Base-by-base conservation (phyloP, 2,113 vertebrate species). In the Pluvianellus socialis region DNA sequence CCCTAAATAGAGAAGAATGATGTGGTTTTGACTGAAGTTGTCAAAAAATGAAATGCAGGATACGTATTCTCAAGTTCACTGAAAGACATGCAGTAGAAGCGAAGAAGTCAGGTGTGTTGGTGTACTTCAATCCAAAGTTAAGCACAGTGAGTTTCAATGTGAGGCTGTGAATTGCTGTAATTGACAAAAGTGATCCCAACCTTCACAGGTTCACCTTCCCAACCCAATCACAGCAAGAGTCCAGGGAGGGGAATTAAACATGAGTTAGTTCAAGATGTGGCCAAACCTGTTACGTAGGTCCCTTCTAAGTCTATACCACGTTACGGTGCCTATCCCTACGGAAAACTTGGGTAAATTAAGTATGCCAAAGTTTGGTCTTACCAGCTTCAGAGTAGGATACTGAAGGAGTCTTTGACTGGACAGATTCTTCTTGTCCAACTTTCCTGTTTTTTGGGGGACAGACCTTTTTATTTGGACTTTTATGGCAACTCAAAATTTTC, bases 371-470 rank as follows among this genome's bases (percentile, higher is more conserved):
- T 76, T 84, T 42, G 62, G 38, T 62, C 21, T 76, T 66, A 66
- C 2, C 27, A 80, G 42, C 40, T 88, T 71, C 49, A 65, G 47
- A 80, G 23, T 19, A 68, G 67, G 45, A 32, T 71, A 77, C 23
- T 62, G 65, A 83, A 71, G n/a, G 59, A 84, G 71, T 45, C 66
- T 49, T 65, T 58, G 49, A 73, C 27, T 30, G 23, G 33, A 52
- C 30, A 82, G 47, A 73, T 58, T 47, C 10, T 75, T 62, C 45
- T 90, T 84, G 20, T 70, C 10, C 50, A 80, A 15, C 8, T 59
- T 58, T 35, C 12, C 28, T 15, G 1, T 0, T 23, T 77, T 50
- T 56, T 16, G 3, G 1, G 35, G 12, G 17, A 44, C 2, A 74
- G 38, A 50, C 2, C 2, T 79, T 90, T 90, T 73, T 33, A 38